Conservation (phyloP, 1,140 invertebrate species). For the Acromyrmex charruanus region DNA sequence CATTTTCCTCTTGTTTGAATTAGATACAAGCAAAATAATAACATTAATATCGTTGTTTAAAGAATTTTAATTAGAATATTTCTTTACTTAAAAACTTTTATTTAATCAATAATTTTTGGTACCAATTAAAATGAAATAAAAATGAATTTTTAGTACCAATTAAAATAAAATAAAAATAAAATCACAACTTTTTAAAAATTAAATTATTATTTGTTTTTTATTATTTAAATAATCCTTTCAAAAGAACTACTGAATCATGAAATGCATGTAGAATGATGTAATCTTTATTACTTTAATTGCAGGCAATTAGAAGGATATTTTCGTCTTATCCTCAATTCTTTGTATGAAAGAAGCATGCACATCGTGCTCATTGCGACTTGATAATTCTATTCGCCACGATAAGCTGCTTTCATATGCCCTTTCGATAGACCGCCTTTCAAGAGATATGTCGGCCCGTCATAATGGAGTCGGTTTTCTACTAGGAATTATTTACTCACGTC, state of each 20-base stretch:
- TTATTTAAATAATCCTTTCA: slow-evolving; percentile 4
- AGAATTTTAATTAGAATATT: neutral
- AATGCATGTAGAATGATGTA: slow-evolving; percentile 4
- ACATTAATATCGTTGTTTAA: neutral
- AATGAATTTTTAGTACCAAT: neutral
- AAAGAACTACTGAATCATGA: neutral
- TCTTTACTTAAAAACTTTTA: neutral
- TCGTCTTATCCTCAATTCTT: neutral
- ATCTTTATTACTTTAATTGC: neutral
- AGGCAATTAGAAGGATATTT: slow-evolving; percentile 12
- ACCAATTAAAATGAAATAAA: neutral
- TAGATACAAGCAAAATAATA: neutral
- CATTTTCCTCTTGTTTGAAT: neutral
- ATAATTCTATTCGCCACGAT: slow-evolving; percentile 38
- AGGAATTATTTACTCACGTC: slow-evolving; percentile 75
- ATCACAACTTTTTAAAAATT: neutral
- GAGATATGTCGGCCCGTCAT: slow-evolving; percentile 56
- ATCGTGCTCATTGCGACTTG: slow-evolving; percentile 5
- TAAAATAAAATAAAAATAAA: neutral
- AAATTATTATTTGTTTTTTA: neutral
- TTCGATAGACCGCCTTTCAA: slow-evolving; percentile 28
- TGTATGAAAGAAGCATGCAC: neutral
- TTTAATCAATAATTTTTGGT: neutral
- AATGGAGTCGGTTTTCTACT: slow-evolving; percentile 74
- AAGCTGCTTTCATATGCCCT: neutral